Evolutionary conservation across 1,140 invertebrate species (phyloP), one percentile per base, ranked within the genome.

Genomic region (Idris sp.): DNA sequence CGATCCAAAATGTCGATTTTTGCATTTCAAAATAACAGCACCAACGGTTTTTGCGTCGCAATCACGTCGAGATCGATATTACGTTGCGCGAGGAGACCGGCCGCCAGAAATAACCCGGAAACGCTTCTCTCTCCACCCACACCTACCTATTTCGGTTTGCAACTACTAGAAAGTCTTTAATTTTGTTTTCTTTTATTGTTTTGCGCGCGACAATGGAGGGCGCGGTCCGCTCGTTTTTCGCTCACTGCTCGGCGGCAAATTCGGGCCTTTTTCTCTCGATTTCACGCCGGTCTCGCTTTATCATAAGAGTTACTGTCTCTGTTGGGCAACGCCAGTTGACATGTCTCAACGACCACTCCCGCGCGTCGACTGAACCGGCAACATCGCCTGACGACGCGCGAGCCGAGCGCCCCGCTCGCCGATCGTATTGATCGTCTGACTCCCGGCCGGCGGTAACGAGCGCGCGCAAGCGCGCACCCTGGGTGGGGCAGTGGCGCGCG

Each of bases 281-380:
- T 56, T 74, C 33, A 13, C 5, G 43, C 48, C 44, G 48, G 61
- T 65, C 81, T 82, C 80, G 80, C 80, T 76, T 54, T 74, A n/a
- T n/a, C n/a, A n/a, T n/a, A n/a, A n/a, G n/a, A n/a, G n/a, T n/a
- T n/a, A n/a, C n/a, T n/a, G n/a, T n/a, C n/a, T n/a, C n/a, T n/a
- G n/a, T n/a, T n/a, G n/a, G 46, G 58, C 81, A 83, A 80, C 81
- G 76, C 77, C 80, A 78, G 69, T 78, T 78, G 77, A 85, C 85
- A 86, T 87, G 81, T 83, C 83, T 83, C 82, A 54, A 48, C 81
- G 85, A 86, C 86, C 84, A 86, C 86, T 87, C 86, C 86, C 84
- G 86, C 85, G 81, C 84, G 80, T 76, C 83, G 84, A 86, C 86
- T 86, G 86, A 85, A 79, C 83, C 83, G 80, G 79, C 81, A 83